These are phyloP conservation scores for Bryconaethiops microstoma DNA, from an alignment of 2,797 vertebrate genomes.

Conservation along the genomic window DNA sequence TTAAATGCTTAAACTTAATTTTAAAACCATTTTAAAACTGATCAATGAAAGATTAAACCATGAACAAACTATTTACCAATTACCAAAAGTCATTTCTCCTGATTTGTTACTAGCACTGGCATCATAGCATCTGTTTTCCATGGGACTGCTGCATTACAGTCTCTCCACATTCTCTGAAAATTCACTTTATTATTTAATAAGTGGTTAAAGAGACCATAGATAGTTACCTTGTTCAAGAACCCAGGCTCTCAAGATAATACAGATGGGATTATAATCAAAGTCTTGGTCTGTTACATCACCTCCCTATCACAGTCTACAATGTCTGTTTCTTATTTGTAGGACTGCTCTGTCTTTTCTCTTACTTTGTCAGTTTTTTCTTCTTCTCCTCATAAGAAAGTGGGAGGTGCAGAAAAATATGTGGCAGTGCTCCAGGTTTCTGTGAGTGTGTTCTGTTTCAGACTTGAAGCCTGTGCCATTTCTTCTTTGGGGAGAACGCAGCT, in stretches of 20 bases:
- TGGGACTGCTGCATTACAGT: not conserved
- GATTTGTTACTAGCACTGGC: no score
- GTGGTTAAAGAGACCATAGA: not conserved
- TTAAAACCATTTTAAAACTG: no score
- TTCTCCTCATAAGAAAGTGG: constrained; percentile 70
- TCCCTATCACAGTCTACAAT: constrained; percentile 61
- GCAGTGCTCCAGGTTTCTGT: constrained; percentile 72
- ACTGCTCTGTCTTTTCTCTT: constrained; percentile 46
- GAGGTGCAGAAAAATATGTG: constrained; percentile 71
- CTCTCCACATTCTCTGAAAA: not conserved
- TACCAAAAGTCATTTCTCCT: no score
- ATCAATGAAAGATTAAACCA: no score
- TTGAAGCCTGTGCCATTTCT: constrained; percentile 70
- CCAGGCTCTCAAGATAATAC: not conserved
- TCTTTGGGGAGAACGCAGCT: constrained; percentile 69
- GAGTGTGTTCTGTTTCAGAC: constrained; percentile 74
- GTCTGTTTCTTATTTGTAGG: constrained; percentile 78
- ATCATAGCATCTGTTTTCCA: not conserved
- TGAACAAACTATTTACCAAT: no score
- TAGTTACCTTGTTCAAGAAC: not conserved
- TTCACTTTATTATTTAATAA: not conserved
- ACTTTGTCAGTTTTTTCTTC: constrained; percentile 44
- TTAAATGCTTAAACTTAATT: no score
- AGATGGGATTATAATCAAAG: constrained; percentile 21
- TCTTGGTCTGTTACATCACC: constrained; percentile 73